Conservation (phyloP, 2,113 vertebrate species). For the Megaceryle maxima region DNA sequence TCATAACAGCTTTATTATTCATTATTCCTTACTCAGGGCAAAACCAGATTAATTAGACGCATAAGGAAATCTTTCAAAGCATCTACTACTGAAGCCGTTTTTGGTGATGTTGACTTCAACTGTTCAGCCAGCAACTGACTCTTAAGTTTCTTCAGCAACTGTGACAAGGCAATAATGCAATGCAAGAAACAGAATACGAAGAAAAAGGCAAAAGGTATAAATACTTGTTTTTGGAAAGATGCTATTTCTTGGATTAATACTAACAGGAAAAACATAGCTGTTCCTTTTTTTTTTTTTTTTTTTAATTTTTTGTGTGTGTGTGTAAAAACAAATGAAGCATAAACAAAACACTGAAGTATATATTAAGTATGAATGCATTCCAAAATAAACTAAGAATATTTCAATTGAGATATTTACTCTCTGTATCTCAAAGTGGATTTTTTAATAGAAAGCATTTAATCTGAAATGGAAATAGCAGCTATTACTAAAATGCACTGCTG, state of each 20-base stretch:
- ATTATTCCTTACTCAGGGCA: neutral
- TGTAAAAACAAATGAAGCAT: neutral
- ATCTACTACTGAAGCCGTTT: conserved; percentile 19
- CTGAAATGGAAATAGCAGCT: neutral
- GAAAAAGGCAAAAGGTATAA: neutral
- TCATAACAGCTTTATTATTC: neutral
- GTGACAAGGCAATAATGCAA: neutral
- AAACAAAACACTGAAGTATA: neutral
- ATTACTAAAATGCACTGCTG: neutral
- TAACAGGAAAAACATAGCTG: neutral
- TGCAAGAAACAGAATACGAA: neutral
- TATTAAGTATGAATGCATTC: neutral
- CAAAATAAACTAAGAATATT: neutral
- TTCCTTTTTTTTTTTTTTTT: neutral
- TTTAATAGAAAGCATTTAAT: neutral
- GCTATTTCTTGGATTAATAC: neutral
- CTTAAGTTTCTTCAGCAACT: neutral
- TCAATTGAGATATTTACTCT: neutral
- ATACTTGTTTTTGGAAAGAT: neutral
- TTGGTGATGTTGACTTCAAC: conserved; percentile 42
- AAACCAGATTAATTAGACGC: neutral
- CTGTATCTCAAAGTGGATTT: neutral
- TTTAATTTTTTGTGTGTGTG: too few relatives aligned
- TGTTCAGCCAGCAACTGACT: conserved; percentile 26
- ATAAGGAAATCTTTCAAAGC: conserved; percentile 5